Evolutionary conservation across 2,888 invertebrate species (phyloP).

Genomic region (Acheta domesticus): DNA sequence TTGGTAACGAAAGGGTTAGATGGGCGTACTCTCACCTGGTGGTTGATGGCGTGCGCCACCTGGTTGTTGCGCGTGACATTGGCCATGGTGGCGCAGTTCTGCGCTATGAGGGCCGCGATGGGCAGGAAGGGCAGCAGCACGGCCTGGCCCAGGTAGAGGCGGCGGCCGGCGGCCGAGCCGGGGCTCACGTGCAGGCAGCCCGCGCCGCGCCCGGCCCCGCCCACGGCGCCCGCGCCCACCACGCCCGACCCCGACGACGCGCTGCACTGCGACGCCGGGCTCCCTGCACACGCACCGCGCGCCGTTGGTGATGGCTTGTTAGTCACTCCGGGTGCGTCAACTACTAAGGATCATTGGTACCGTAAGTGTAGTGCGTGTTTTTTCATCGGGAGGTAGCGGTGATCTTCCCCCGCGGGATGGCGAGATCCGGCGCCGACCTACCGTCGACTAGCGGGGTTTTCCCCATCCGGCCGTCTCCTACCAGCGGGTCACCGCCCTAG

Average conservation of each 20-base stretch:
- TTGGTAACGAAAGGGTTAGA: too few species aligned
- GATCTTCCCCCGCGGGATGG: too few species aligned
- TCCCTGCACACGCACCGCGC: too few species aligned
- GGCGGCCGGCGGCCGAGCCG: constrained; percentile 46
- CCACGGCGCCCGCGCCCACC: not conserved
- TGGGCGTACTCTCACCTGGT: constrained; percentile 55
- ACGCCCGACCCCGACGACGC: not conserved
- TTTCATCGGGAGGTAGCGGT: too few species aligned
- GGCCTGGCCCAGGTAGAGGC: constrained; percentile 54
- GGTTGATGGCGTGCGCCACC: constrained; percentile 50
- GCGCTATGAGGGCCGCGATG: constrained; percentile 54
- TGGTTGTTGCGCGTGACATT: constrained; percentile 51
- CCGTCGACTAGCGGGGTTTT: too few species aligned
- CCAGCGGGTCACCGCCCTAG: too few species aligned
- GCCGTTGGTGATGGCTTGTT: too few species aligned
- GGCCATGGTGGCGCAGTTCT: constrained; percentile 56
- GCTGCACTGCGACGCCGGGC: constrained; percentile 1
- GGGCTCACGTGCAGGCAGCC: constrained; percentile 40
- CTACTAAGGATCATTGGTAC: too few species aligned
- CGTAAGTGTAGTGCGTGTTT: too few species aligned
- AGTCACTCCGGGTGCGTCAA: too few species aligned
- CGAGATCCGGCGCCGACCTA: too few species aligned
- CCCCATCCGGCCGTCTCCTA: too few species aligned
- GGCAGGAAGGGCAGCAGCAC: constrained; percentile 56
- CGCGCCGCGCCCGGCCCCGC: not conserved